Percentiles rank a stretch among this genome's conserved stretches.
Evolutionary conservation across 2,888 invertebrate species (phyloP).

Genomic region (Bruchidius siliquastri): DNA sequence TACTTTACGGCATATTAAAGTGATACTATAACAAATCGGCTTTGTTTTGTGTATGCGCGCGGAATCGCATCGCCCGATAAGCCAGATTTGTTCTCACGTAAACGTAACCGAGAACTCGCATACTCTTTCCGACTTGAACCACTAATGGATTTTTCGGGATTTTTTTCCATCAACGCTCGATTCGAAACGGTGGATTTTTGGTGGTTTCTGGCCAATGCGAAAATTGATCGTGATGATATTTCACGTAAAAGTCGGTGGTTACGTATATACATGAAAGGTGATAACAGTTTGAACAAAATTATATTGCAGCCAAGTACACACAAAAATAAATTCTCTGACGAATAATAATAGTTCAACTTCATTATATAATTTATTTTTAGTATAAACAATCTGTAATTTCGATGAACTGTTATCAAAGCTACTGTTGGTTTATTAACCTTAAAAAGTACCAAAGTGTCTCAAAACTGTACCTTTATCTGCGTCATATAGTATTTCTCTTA

Average conservation of each 20-base stretch:
- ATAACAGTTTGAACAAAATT: too few relatives aligned
- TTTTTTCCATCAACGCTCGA: neutral
- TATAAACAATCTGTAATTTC: too few relatives aligned
- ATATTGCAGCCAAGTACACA: too few relatives aligned
- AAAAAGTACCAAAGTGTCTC: too few relatives aligned
- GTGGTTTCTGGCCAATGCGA: neutral
- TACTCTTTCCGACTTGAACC: neutral
- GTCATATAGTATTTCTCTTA: too few relatives aligned
- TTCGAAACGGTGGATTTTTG: neutral
- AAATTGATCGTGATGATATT: neutral
- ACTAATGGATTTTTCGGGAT: neutral
- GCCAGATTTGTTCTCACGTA: conserved; percentile 4
- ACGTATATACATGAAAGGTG: too few relatives aligned
- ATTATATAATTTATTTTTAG: too few relatives aligned
- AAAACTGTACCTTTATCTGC: too few relatives aligned
- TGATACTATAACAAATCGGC: conserved; percentile 24
- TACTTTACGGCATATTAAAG: conserved; percentile 25
- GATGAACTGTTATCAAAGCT: too few relatives aligned
- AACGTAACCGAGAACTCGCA: neutral
- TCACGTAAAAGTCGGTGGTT: neutral
- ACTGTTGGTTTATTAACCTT: too few relatives aligned
- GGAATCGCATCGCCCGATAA: neutral
- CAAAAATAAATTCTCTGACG: too few relatives aligned
- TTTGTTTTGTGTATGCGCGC: conserved; percentile 8
- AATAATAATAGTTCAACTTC: too few relatives aligned